phyloP scores from a whole-genome alignment of 2,888 invertebrate species.

The Apamea crenata region DNA sequence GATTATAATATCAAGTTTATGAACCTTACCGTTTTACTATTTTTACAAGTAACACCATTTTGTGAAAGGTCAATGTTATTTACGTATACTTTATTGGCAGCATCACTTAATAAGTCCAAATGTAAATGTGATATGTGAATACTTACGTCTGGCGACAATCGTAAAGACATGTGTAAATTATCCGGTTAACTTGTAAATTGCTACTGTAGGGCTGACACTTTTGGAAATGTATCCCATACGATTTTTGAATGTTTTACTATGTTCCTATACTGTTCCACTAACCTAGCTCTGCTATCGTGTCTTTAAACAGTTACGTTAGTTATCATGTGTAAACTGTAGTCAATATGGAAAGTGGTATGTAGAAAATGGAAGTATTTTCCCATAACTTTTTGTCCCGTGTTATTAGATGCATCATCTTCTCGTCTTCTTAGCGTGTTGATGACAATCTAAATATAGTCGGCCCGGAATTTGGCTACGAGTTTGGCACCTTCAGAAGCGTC shows the following conservation, averaged over 20 bases:
- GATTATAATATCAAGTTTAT: constrained; percentile 15
- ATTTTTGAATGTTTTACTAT: background rate
- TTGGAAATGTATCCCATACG: background rate
- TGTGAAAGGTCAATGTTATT: constrained; percentile 38
- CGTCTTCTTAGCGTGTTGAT: background rate
- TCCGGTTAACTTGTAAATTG: constrained; percentile 41
- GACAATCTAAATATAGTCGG: background rate
- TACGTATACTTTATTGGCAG: constrained; percentile 15
- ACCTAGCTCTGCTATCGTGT: background rate
- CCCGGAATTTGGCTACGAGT: background rate
- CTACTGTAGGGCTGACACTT: constrained; percentile 47
- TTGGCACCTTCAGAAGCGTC: background rate
- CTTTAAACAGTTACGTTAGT: background rate
- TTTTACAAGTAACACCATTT: constrained; percentile 10
- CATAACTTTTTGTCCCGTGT: background rate
- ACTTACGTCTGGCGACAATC: constrained; percentile 41
- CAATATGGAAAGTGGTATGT: background rate
- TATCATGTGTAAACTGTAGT: background rate
- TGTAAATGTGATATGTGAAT: constrained; percentile 31
- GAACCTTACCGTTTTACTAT: background rate
- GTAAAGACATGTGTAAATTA: constrained; percentile 54
- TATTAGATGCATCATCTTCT: background rate
- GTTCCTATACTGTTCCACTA: background rate
- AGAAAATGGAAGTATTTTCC: background rate
- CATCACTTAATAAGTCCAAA: constrained; percentile 39